Conservation (phyloP, 2,888 invertebrate genomes). For the Aporophyla lueneburgensis region DNA sequence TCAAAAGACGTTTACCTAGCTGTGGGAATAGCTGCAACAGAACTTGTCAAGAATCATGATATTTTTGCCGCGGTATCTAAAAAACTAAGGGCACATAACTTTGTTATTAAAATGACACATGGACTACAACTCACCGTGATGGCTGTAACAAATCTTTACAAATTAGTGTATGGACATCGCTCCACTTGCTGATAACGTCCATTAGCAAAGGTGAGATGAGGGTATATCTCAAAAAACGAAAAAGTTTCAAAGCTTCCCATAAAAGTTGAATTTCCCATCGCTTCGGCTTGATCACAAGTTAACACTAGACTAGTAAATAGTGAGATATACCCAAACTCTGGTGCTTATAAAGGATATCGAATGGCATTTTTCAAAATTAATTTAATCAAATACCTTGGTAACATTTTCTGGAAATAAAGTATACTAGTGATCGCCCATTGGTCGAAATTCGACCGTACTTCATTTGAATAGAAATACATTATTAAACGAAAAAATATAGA, state of each 20-base stretch:
- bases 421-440: too few species aligned
- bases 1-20: rapidly evolving
- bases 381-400: background rate
- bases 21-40: background rate
- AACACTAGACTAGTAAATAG: background rate
- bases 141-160: background rate
- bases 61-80: background rate
- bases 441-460: too few species aligned
- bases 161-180: rapidly evolving
- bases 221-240: background rate
- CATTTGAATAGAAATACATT: too few species aligned
- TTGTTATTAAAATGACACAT: background rate
- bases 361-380: background rate
- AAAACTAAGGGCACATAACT: background rate
- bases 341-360: background rate
- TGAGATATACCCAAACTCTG: background rate
- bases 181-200: background rate
- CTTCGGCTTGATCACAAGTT: background rate
- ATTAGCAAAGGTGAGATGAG: too few species aligned
- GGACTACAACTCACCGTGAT: background rate
- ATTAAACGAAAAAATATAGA: too few species aligned
- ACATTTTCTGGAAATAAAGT: background rate
- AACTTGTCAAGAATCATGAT: background rate
- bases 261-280: background rate
- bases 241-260: background rate